Conservation (phyloP, 1,140 invertebrate genomes). For the Eciton burchellii region DNA sequence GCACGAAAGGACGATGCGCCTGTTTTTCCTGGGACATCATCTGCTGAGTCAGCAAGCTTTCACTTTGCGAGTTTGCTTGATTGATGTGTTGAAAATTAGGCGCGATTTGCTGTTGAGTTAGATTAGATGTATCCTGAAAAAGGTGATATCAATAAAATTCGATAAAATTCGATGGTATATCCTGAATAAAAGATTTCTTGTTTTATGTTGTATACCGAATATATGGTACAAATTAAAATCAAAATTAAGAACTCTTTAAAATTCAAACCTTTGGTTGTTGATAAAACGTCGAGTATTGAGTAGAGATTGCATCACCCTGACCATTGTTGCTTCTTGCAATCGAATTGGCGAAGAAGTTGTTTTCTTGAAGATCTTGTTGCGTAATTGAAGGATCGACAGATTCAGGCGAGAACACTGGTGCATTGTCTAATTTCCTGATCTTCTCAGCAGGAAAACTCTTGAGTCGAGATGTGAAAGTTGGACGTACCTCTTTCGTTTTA, state of each 20-base stretch:
- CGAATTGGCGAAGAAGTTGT: not conserved
- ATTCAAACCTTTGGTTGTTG: constrained; percentile 52
- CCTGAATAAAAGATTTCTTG: not conserved
- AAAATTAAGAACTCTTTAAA: not conserved
- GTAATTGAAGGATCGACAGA: constrained; percentile 27
- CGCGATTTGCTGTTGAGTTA: constrained; percentile 55
- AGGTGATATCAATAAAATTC: not conserved
- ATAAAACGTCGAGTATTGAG: not conserved
- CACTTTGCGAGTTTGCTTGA: constrained; percentile 47
- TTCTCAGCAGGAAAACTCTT: constrained; percentile 77
- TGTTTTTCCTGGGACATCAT: constrained; percentile 37
- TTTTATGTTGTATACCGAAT: not conserved
- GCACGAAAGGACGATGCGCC: constrained; percentile 68
- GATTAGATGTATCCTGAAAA: not conserved
- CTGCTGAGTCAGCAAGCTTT: constrained; percentile 28
- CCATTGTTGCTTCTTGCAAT: constrained; percentile 21
- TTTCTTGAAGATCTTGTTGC: constrained; percentile 56
- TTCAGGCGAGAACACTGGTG: constrained; percentile 34
- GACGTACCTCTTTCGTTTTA: constrained; percentile 45
- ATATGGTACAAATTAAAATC: constrained; percentile 2
- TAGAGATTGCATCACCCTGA: constrained; percentile 14
- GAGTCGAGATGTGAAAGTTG: constrained; percentile 68
- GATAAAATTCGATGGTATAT: not conserved
- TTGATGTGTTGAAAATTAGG: constrained; percentile 23
- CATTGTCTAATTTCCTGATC: constrained; percentile 64